Conservation (phyloP, 2,888 invertebrate species). For the Stegana nigrithorax region DNA sequence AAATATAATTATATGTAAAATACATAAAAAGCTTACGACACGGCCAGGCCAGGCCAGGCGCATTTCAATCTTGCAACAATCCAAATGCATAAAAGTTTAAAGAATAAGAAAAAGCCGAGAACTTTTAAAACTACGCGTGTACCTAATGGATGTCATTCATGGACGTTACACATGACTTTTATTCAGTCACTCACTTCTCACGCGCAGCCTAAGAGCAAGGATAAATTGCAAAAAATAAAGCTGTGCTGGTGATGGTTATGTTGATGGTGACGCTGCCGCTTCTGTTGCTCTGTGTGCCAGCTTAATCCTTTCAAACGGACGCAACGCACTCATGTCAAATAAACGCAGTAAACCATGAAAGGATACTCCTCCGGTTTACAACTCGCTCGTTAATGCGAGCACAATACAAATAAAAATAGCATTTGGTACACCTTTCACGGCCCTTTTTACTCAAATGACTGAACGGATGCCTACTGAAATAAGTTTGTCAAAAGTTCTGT, state of each 20-base stretch:
- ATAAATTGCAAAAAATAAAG: neutral
- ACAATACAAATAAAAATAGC: conserved; percentile 37
- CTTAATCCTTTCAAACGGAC: conserved; percentile 50
- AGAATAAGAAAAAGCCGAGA: neutral
- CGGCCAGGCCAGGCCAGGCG: too few relatives aligned
- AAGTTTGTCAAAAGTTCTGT: conserved; percentile 1
- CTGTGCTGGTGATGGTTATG: neutral
- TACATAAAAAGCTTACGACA: too few relatives aligned
- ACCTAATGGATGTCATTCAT: conserved; percentile 47
- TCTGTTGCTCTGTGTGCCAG: conserved; percentile 20
- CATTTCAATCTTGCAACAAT: too few relatives aligned
- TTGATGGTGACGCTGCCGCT: neutral
- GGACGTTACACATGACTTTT: conserved; percentile 5
- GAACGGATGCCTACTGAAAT: conserved; percentile 29
- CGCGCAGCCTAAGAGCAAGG: conserved; percentile 20
- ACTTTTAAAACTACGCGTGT: conserved; percentile 40
- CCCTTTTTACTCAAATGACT: conserved; percentile 33
- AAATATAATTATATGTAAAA: too few relatives aligned
- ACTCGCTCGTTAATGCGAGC: conserved; percentile 31
- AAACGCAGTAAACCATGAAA: conserved; percentile 54
- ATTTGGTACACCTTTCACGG: conserved; percentile 57
- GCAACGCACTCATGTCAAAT: conserved; percentile 31
- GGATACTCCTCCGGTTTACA: conserved; percentile 44
- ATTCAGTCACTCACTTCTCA: neutral
- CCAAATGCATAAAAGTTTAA: neutral